A percentile compares a stretch with the other conserved stretches of the same genome.
Evolutionary conservation across 2,113 vertebrate genomes (phyloP).

Genomic region (Myxocyprinus asiaticus): DNA sequence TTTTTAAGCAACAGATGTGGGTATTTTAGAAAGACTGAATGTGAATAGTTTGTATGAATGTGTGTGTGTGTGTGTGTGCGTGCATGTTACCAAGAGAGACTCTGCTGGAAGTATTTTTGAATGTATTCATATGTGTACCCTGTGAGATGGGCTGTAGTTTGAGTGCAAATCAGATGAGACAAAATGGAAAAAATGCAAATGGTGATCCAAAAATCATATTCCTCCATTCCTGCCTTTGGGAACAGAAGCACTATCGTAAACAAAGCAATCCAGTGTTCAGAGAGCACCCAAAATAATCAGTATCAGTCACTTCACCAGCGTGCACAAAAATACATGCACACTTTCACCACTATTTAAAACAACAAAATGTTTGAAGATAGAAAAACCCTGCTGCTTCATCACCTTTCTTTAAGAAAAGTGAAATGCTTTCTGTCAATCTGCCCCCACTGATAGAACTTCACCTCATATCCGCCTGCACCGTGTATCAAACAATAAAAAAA

Average conservation of each 20-base stretch:
- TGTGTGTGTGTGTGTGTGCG: background rate
- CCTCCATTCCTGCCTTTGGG: conserved; percentile 31
- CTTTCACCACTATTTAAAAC: conserved; percentile 4
- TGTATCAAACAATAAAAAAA: conserved; percentile 35
- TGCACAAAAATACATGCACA: conserved; percentile 11
- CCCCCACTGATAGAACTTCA: conserved; percentile 27
- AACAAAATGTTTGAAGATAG: conserved; percentile 9
- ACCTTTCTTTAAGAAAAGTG: conserved; percentile 9
- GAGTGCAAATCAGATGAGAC: background rate
- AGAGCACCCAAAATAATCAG: background rate
- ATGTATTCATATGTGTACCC: conserved; percentile 13
- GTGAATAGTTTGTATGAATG: too few species aligned
- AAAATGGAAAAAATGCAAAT: conserved; percentile 42
- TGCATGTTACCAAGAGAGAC: conserved; percentile 12
- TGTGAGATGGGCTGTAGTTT: background rate
- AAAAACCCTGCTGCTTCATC: background rate
- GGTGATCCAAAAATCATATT: conserved; percentile 46
- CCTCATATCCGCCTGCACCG: conserved; percentile 21
- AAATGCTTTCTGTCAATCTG: conserved; percentile 11
- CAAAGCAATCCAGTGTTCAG: conserved; percentile 26
- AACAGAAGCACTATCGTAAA: background rate
- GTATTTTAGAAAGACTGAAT: background rate
- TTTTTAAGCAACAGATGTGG: background rate
- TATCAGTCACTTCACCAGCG: background rate
- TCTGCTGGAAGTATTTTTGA: conserved; percentile 29